These are phyloP conservation scores for Lottia scabra DNA, from an alignment of 2,888 invertebrate genomes.

Conservation along the genomic window DNA sequence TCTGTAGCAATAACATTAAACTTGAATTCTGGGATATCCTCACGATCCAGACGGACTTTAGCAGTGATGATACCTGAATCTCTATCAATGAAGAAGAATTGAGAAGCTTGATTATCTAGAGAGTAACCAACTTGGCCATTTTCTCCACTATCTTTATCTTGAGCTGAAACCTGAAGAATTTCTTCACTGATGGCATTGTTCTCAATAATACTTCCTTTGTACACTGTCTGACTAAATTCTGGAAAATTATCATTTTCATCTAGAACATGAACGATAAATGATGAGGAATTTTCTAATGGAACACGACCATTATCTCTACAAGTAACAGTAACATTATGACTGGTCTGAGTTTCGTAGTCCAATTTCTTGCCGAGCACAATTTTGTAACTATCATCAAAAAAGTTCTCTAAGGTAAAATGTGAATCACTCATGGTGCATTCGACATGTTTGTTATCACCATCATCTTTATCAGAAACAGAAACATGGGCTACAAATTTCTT, in stretches of 20 bases:
- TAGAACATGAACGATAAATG: constrained; percentile 52
- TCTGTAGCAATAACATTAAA: constrained; percentile 92
- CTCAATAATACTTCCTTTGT: constrained; percentile 51
- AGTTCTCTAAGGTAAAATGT: constrained; percentile 44
- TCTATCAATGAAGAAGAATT: constrained; percentile 86
- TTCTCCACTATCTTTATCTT: constrained; percentile 73
- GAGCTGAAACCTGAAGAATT: constrained; percentile 73
- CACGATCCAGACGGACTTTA: constrained; percentile 84
- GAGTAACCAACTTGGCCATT: constrained; percentile 72
- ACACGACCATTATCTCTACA: constrained; percentile 59
- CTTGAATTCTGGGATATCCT: constrained; percentile 90
- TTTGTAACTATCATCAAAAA: constrained; percentile 29
- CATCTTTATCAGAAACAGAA: constrained; percentile 75
- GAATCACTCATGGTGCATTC: constrained; percentile 49
- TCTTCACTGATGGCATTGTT: constrained; percentile 46
- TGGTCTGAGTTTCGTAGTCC: constrained; percentile 52
- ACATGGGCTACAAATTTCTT: constrained; percentile 95
- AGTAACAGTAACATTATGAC: constrained; percentile 53
- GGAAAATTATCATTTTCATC: constrained; percentile 64
- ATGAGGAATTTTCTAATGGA: constrained; percentile 46
- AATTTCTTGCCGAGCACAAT: constrained; percentile 48
- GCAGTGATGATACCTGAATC: constrained; percentile 87
- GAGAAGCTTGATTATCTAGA: constrained; percentile 75
- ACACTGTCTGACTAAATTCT: constrained; percentile 41
- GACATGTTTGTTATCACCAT: constrained; percentile 53